phyloP scores from a whole-genome alignment of 1,140 invertebrate genomes.

The Lepidotrigona ventralis region DNA sequence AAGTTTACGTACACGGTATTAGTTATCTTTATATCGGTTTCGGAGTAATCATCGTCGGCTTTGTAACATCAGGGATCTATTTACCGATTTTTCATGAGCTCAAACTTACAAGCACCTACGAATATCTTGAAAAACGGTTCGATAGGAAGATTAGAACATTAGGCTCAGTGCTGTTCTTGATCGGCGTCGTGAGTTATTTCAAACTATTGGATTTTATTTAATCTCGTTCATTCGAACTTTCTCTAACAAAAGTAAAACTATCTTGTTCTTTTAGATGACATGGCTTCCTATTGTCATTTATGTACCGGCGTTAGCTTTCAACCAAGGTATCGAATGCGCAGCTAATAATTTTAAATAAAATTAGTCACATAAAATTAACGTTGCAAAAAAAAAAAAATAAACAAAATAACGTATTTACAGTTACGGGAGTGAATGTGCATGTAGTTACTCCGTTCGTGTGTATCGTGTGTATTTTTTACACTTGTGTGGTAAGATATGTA shows the following conservation, averaged over 20 bases:
- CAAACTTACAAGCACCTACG: constrained; percentile 89
- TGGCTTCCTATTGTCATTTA: constrained; percentile 88
- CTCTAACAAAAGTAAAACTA: constrained; percentile 44
- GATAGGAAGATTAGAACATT: constrained; percentile 86
- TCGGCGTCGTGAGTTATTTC: constrained; percentile 83
- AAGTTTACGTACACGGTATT: constrained; percentile 90
- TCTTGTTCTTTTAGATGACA: constrained; percentile 81
- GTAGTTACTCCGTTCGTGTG: constrained; percentile 91
- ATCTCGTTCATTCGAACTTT: not conserved
- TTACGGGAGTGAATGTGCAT: constrained; percentile 92
- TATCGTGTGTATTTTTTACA: constrained; percentile 95
- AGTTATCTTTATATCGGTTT: constrained; percentile 85
- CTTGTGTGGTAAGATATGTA: constrained; percentile 86
- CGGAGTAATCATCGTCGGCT: constrained; percentile 83
- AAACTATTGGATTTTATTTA: not conserved
- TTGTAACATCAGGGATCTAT: constrained; percentile 85
- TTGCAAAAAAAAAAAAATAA: no score
- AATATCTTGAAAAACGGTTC: constrained; percentile 91
- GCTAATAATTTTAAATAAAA: not conserved
- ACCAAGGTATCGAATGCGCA: constrained; percentile 83
- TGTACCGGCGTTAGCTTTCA: constrained; percentile 87
- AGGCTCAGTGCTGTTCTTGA: constrained; percentile 87
- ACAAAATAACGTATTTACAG: constrained; percentile 79
- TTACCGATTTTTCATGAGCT: constrained; percentile 91
- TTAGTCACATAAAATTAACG: not conserved